Evolutionary conservation across 2,113 vertebrate genomes (phyloP).

Genomic region (Mastomys natalensis): DNA sequence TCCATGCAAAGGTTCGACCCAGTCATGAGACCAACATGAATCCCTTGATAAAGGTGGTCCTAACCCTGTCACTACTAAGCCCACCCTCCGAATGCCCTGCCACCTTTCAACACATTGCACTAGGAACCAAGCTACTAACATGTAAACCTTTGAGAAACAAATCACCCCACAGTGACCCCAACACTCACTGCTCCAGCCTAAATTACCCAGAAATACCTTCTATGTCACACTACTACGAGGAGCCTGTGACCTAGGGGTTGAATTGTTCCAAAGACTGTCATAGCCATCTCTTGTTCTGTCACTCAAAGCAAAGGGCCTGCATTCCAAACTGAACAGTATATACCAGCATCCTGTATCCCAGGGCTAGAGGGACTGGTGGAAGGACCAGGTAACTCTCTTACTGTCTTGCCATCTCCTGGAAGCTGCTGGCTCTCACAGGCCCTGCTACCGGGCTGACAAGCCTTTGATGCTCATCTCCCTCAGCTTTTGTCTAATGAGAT

Average conservation of each 20-base stretch:
- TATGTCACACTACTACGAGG: not conserved
- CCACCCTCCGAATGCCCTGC: not conserved
- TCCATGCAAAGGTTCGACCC: not conserved
- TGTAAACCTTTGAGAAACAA: not conserved
- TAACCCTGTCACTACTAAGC: not conserved
- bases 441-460: constrained; percentile 8
- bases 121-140: no score
- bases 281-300: not conserved
- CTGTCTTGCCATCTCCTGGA: constrained; percentile 31
- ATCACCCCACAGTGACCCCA: not conserved
- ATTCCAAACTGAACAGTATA: not conserved
- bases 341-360: not conserved
- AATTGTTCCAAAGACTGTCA: not conserved
- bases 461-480: constrained; percentile 58
- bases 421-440: constrained; percentile 7
- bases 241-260: not conserved
- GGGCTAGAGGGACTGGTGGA: not conserved
- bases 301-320: not conserved
- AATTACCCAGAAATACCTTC: not conserved
- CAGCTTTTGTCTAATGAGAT: constrained; percentile 77
- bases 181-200: not conserved
- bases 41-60: not conserved
- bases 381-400: not conserved
- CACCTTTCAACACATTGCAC: not conserved
- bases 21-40: not conserved